Evolutionary conservation across 2,113 vertebrate species (phyloP).

Genomic region (Puntigrus tetrazona): DNA sequence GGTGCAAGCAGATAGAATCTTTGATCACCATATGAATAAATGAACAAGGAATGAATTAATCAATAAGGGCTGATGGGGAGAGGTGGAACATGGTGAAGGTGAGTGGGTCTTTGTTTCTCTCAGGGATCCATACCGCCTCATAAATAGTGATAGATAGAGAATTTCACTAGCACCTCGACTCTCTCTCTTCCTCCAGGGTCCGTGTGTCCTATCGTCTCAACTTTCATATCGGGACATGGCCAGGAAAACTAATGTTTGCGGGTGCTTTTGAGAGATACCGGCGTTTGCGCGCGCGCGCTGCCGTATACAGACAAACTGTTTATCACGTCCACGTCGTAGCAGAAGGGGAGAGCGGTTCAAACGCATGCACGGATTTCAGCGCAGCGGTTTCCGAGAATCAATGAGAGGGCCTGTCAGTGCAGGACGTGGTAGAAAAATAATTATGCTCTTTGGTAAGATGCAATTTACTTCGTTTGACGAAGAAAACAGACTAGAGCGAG

Average conservation of each 20-base stretch:
- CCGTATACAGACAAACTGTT: conserved; percentile 7
- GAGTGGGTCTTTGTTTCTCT: conserved; percentile 52
- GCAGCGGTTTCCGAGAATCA: conserved; percentile 7
- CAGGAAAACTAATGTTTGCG: background rate
- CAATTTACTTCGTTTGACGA: conserved; percentile 44
- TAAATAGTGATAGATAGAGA: conserved; percentile 68
- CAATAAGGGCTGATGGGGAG: conserved; percentile 65
- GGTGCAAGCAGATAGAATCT: conserved; percentile 61
- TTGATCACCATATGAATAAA: conserved; percentile 73
- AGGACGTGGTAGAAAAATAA: conserved; percentile 40
- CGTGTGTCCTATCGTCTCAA: background rate
- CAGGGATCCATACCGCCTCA: conserved; percentile 51
- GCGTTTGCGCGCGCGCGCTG: background rate
- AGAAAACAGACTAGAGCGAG: conserved; percentile 37
- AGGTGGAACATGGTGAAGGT: conserved; percentile 57
- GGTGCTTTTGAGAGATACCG: background rate
- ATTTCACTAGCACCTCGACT: background rate
- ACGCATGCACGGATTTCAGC: background rate
- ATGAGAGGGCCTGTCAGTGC: conserved; percentile 12
- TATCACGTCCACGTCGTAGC: background rate
- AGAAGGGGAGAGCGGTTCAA: background rate
- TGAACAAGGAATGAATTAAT: conserved; percentile 65
- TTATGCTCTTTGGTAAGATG: conserved; percentile 39
- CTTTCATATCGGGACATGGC: background rate
- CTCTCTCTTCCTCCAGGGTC: background rate